A percentile compares a stretch with the other conserved stretches of the same genome.
phyloP scores from a whole-genome alignment of 2,113 vertebrate species.

The Aptenodytes patagonicus region DNA sequence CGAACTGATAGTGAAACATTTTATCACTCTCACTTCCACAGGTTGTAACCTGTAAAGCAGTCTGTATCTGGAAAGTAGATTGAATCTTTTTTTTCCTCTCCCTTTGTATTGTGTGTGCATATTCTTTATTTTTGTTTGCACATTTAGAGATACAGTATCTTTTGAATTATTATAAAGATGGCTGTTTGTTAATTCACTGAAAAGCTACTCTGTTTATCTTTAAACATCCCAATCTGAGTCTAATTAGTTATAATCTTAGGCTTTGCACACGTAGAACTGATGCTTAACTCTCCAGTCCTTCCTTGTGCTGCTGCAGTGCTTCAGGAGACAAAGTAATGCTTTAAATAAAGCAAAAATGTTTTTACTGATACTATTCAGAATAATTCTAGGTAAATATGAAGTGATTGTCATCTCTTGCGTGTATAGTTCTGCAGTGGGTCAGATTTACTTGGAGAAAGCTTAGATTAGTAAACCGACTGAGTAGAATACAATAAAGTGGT shows the following conservation, averaged over 20 bases:
- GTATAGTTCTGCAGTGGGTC: neutral
- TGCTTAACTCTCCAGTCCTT: neutral
- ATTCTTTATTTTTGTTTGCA: neutral
- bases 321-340: neutral
- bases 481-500: neutral
- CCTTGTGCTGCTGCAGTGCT: neutral
- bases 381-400: neutral
- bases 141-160: neutral
- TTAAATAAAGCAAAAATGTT: neutral
- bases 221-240: neutral
- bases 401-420: neutral
- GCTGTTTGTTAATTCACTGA: neutral
- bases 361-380: neutral
- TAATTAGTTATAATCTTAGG: rapidly evolving
- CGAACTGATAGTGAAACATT: neutral
- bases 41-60: neutral
- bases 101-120: neutral
- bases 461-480: neutral
- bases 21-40: neutral
- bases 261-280: neutral
- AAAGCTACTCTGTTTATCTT: neutral
- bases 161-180: neutral
- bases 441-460: neutral
- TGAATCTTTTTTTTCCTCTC: neutral
- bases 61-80: neutral